phyloP scores from a whole-genome alignment of 2,888 invertebrate species.

The Branchipolynoe longqiensis region DNA sequence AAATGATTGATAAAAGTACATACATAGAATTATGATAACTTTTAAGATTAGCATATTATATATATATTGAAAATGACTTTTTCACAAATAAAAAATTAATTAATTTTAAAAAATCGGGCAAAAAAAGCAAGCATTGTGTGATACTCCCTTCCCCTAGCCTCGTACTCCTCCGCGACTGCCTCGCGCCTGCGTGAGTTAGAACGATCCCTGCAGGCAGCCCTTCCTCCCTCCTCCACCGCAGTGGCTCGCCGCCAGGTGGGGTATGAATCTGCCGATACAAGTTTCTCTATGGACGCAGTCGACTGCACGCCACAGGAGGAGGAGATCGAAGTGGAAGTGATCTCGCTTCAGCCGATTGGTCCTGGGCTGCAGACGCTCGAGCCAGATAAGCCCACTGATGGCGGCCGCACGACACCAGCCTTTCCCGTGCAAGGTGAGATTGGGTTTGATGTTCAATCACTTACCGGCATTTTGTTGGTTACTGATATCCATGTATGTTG shows the following conservation, averaged over 20 bases:
- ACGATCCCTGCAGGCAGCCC: conserved; percentile 16
- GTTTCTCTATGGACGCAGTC: neutral
- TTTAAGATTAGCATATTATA: no score
- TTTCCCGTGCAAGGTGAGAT: conserved; percentile 61
- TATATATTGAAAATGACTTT: no score
- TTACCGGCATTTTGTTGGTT: neutral
- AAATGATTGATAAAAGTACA: no score
- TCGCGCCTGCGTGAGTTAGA: conserved; percentile 42
- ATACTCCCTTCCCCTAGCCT: neutral
- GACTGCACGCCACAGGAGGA: conserved; percentile 53
- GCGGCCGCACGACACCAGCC: conserved; percentile 61
- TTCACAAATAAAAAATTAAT: no score
- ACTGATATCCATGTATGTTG: neutral
- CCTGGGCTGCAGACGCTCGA: conserved; percentile 80
- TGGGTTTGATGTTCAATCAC: neutral
- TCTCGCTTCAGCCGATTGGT: conserved; percentile 80
- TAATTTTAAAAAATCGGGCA: no score
- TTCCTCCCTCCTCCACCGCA: conserved; percentile 11
- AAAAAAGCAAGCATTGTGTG: conserved; percentile 24
- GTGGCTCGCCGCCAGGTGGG: neutral
- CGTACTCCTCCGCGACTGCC: neutral
- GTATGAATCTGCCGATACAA: conserved; percentile 19
- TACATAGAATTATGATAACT: no score
- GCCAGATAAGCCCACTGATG: conserved; percentile 71
- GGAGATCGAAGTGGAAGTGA: conserved; percentile 79